Base-by-base conservation (phyloP, 2,113 vertebrate species). In the Oncorhynchus keta region DNA sequence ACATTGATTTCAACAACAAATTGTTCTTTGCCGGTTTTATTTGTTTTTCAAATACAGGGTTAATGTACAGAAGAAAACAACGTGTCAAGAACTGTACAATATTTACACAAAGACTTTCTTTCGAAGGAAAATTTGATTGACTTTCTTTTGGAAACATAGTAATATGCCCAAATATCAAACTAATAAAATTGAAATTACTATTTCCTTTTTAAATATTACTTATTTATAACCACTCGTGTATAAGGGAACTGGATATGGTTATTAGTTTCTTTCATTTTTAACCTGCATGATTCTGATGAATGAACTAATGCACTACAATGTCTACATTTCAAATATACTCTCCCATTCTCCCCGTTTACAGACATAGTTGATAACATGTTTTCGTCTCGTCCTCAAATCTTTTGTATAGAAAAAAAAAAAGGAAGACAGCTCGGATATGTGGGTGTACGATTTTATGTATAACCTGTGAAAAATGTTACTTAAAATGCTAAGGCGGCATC, bases 41-140 rank as follows among this genome's bases (percentile, higher is more conserved):
- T 89, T 87, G 92, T 93, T 94, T 93, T 88, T 94, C 93, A 94
- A 94, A 94, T 94, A 94, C 93, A 94, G 92, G 90, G 91, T 94
- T 93, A 92, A 92, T 94, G 92, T 94, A 93, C 93, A 94, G 93
- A 91, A 93, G 90, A 90, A 83, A 61, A 88, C 89, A 90, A 90
- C 89, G 90, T 90, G 90, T 93, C 93, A 93, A 93, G 91, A 94
- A 92, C 93, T 94, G 91, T 94, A 94, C 93, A 94, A 81, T 94
- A 94, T 94, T 93, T 94, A 94, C 93, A 94, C 76, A 73, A 86
- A 85, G 79, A 82, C 89, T 91, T 89, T 82, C 84, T 88, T 88
- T 91, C 88, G 82, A 88, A 92, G 92, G 91, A 92, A 93, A 93
- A 93, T 92, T 92, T 92, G 92, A 93, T 93, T 90, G 92, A 39